Conservation (phyloP, 2,888 invertebrate genomes). For the Linhomoeus sp. region DNA sequence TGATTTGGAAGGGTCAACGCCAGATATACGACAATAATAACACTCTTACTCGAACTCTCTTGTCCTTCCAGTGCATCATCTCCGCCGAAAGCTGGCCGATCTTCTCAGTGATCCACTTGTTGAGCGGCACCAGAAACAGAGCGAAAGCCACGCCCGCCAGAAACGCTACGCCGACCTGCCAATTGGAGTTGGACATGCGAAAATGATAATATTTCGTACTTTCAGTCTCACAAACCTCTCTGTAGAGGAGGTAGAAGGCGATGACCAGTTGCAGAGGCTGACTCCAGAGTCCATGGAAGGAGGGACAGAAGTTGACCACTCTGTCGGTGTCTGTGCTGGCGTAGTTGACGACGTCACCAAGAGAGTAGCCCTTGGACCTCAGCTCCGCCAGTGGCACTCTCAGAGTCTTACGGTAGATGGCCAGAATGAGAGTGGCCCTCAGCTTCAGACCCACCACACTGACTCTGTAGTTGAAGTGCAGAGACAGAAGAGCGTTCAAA, state of each 20-base stretch:
- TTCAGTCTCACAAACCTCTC: slow-evolving; percentile 13
- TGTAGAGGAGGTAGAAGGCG: slow-evolving; percentile 59
- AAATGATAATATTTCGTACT: too few species aligned
- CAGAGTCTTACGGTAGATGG: slow-evolving; percentile 38
- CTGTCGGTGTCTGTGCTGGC: slow-evolving; percentile 91
- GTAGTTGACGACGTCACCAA: slow-evolving; percentile 80
- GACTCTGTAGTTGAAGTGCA: slow-evolving; percentile 75
- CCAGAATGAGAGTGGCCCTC: background rate
- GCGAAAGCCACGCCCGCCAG: slow-evolving; percentile 71
- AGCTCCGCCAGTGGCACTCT: slow-evolving; percentile 3
- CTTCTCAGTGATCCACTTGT: slow-evolving; percentile 64
- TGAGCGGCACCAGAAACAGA: slow-evolving; percentile 69
- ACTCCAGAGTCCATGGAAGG: slow-evolving; percentile 91
- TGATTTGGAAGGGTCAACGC: too few species aligned
- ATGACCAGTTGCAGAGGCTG: slow-evolving; percentile 70
- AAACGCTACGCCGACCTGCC: slow-evolving; percentile 70
- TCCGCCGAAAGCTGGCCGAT: slow-evolving; percentile 62
- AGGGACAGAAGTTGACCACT: slow-evolving; percentile 80
- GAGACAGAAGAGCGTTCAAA: slow-evolving; percentile 53
- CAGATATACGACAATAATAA: too few species aligned
- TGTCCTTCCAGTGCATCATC: slow-evolving; percentile 77
- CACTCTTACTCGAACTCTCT: slow-evolving; percentile 66
- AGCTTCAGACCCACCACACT: slow-evolving; percentile 33
- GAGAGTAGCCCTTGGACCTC: slow-evolving; percentile 13
- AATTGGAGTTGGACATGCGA: background rate